phyloP scores from a whole-genome alignment of 1,140 invertebrate species.

The Ceratina australensis region DNA sequence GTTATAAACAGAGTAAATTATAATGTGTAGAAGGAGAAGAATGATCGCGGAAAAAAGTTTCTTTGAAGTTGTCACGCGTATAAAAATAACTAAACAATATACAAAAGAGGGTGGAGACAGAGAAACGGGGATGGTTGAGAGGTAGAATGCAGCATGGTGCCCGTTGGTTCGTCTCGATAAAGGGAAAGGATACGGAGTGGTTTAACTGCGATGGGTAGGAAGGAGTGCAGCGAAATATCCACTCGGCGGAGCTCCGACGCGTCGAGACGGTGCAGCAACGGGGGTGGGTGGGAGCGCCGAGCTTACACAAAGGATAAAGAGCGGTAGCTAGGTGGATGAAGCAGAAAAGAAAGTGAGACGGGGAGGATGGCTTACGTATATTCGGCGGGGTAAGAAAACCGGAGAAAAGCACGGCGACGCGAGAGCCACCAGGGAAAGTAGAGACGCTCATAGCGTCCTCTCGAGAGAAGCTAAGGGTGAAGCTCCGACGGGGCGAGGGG shows the following conservation, averaged over 20 bases:
- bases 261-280: slow-evolving; percentile 53
- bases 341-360: neutral
- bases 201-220: slow-evolving; percentile 62
- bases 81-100: no score
- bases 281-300: slow-evolving; percentile 30
- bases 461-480: neutral
- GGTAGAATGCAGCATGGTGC: slow-evolving; percentile 21
- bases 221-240: slow-evolving; percentile 62
- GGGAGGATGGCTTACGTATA: neutral
- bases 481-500: slow-evolving; percentile 5
- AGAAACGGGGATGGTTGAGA: slow-evolving; percentile 24
- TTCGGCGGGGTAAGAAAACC: slow-evolving; percentile 1
- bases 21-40: neutral
- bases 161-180: slow-evolving; percentile 42
- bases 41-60: neutral
- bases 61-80: no score
- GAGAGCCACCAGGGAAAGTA: slow-evolving; percentile 15
- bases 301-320: slow-evolving; percentile 57
- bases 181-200: slow-evolving; percentile 55
- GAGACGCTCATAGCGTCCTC: slow-evolving; percentile 15
- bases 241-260: slow-evolving; percentile 41
- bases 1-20: no score
- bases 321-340: neutral
- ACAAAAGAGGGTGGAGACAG: neutral
- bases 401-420: slow-evolving; percentile 17